phyloP scores from a whole-genome alignment of 2,797 vertebrate genomes.

The Microctenopoma stevenorrisi region DNA sequence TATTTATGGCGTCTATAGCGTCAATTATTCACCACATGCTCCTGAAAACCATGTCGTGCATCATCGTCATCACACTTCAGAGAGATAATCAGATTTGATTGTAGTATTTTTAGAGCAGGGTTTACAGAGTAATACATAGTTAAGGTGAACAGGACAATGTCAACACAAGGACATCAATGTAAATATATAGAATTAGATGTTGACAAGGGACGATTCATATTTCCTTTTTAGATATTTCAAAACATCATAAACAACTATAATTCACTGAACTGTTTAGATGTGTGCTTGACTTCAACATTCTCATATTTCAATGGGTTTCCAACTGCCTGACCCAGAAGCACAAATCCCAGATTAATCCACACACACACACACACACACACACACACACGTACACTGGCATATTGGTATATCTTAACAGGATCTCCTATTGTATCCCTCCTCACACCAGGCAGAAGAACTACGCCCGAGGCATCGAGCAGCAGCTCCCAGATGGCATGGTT shows the following conservation, averaged over 20 bases:
- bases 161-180: neutral
- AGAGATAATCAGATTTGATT: neutral
- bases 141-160: no score
- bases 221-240: neutral
- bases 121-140: no score
- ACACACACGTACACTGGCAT: neutral
- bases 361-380: no score
- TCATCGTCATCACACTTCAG: constrained; percentile 1
- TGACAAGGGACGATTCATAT: neutral
- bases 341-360: neutral
- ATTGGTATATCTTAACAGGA: constrained; percentile 42
- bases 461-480: constrained; percentile 95
- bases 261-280: constrained; percentile 2
- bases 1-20: neutral
- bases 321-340: neutral
- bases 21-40: constrained; percentile 2
- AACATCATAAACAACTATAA: neutral
- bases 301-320: neutral
- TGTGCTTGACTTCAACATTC: neutral
- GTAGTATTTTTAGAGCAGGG: neutral
- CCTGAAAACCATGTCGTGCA: neutral
- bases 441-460: constrained; percentile 94
- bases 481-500: constrained; percentile 95
- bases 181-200: neutral
- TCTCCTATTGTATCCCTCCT: constrained; percentile 33